Conservation (phyloP, 1,140 invertebrate genomes). For the Glossosoma conforme region DNA sequence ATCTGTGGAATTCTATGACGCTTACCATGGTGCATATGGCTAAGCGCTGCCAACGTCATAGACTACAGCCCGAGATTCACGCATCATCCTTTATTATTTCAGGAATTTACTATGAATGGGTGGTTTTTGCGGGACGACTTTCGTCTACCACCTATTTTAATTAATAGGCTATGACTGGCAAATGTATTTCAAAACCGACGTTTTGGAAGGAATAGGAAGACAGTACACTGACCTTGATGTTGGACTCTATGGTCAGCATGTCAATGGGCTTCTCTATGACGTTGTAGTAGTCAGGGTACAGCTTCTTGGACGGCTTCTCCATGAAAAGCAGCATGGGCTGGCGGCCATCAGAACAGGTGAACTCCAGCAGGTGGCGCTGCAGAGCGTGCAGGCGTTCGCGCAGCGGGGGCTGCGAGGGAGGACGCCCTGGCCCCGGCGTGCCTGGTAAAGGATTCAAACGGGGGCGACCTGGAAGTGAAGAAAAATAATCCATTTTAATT, state of each 20-base stretch:
- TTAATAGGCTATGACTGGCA: too few relatives aligned
- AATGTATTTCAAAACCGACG: too few relatives aligned
- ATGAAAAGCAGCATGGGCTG: slow-evolving; percentile 89
- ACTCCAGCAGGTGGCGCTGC: slow-evolving; percentile 72
- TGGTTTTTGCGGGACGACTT: too few relatives aligned
- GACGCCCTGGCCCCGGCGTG: slow-evolving; percentile 49
- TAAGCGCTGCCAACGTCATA: too few relatives aligned
- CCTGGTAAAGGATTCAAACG: slow-evolving; percentile 21
- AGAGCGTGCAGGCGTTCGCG: slow-evolving; percentile 71
- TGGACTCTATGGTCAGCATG: slow-evolving; percentile 88
- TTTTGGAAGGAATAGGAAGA: too few relatives aligned
- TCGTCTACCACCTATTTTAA: too few relatives aligned
- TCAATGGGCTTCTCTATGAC: slow-evolving; percentile 92
- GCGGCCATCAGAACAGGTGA: slow-evolving; percentile 72
- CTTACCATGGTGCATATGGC: too few relatives aligned
- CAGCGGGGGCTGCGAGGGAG: slow-evolving; percentile 57
- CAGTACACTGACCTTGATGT: slow-evolving; percentile 86
- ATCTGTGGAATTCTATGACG: too few relatives aligned
- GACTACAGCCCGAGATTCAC: too few relatives aligned
- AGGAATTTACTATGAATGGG: too few relatives aligned
- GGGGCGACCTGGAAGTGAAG: slow-evolving; percentile 22
- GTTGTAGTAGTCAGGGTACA: slow-evolving; percentile 95
- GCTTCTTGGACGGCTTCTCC: slow-evolving; percentile 92
- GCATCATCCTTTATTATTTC: too few relatives aligned
- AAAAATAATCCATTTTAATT: too few relatives aligned